Percentiles rank a stretch among this genome's conserved stretches.
These are phyloP conservation scores for Rhizomys pruinosus DNA, from an alignment of 2,113 vertebrate genomes.

Conservation along the genomic window DNA sequence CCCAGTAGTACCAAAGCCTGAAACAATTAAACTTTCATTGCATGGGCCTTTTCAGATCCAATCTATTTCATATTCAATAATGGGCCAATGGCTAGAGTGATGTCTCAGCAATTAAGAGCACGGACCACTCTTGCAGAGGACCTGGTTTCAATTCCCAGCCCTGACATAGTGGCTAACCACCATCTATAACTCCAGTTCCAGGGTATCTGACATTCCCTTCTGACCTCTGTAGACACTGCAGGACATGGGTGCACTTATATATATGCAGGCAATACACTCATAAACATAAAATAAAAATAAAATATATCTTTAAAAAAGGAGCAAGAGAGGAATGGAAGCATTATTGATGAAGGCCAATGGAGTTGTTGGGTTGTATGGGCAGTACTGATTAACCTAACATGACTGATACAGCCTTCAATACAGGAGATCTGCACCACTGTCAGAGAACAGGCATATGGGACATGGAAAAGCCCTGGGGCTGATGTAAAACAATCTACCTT, in stretches of 20 bases:
- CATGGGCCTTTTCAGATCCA: not conserved
- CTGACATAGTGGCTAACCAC: too few relatives aligned
- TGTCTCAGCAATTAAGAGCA: too few relatives aligned
- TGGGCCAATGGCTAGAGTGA: too few relatives aligned
- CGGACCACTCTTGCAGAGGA: too few relatives aligned
- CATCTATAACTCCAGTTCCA: too few relatives aligned
- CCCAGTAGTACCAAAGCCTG: not conserved
- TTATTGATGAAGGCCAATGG: not conserved
- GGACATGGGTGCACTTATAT: too few relatives aligned
- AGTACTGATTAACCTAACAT: not conserved
- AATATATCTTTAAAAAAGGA: not conserved
- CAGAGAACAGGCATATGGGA: not conserved
- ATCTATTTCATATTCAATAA: too few relatives aligned
- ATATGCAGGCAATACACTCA: too few relatives aligned
- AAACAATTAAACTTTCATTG: not conserved
- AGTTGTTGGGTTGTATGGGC: not conserved
- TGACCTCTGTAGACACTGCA: too few relatives aligned
- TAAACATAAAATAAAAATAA: too few relatives aligned
- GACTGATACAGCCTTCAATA: not conserved
- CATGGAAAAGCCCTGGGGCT: not conserved
- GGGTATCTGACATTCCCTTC: too few relatives aligned
- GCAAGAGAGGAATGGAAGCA: not conserved
- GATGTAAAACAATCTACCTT: fast-evolving
- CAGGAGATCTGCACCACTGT: not conserved
- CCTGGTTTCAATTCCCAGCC: too few relatives aligned